Conservation (phyloP, 2,888 invertebrate genomes). For the Omphaloscelis lunosa region DNA sequence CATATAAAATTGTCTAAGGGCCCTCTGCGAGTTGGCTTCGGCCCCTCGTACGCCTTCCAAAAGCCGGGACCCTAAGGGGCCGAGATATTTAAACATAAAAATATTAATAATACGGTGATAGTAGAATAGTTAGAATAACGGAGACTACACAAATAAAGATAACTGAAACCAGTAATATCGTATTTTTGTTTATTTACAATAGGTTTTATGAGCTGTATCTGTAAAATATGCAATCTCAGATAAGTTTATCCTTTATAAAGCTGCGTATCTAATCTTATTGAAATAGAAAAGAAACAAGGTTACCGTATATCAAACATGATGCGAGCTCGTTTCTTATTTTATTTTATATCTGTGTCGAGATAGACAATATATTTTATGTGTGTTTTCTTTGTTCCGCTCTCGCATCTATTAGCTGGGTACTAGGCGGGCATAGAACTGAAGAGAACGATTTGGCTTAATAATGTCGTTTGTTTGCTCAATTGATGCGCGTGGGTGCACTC, state of each 20-base stretch:
- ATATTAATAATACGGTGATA: conserved; percentile 2
- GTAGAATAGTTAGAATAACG: too few species aligned
- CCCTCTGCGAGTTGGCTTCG: too few species aligned
- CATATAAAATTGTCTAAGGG: too few species aligned
- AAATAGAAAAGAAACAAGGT: conserved; percentile 77
- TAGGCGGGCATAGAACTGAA: conserved; percentile 80
- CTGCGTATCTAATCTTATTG: conserved; percentile 77
- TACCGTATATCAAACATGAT: conserved; percentile 69
- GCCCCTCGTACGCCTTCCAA: too few species aligned
- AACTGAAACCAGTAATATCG: conserved; percentile 18
- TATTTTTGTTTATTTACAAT: conserved; percentile 58
- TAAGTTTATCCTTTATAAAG: conserved; percentile 74
- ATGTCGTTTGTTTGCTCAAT: conserved; percentile 75
- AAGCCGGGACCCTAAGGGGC: too few species aligned
- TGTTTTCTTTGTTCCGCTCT: conserved; percentile 75
- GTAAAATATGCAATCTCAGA: conserved; percentile 75
- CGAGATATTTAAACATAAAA: too few species aligned
- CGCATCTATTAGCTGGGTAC: conserved; percentile 77
- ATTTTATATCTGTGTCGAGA: conserved; percentile 67
- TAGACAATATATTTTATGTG: conserved; percentile 69
- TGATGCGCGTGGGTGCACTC: conserved; percentile 76
- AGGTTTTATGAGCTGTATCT: conserved; percentile 66
- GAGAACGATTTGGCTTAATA: conserved; percentile 80
- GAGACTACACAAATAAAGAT: conserved; percentile 36
- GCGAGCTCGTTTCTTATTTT: conserved; percentile 74